Base-by-base conservation (phyloP, 2,113 vertebrate genomes). In the Okapia johnstoni region DNA sequence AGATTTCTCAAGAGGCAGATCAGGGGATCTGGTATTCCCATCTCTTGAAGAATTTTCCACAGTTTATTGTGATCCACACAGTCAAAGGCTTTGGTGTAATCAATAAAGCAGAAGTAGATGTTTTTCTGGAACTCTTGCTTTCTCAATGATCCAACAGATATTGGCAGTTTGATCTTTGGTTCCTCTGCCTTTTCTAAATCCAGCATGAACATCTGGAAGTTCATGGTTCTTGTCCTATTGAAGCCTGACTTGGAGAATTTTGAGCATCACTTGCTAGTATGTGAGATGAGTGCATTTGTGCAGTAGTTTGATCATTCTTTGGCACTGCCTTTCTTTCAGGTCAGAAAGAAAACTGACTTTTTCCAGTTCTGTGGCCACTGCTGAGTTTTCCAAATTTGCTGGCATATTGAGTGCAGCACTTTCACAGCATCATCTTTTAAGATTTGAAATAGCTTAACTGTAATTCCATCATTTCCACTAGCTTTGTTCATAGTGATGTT, bases 141-240 rank as follows among this genome's bases (percentile, higher is more conserved):
- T 66, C n/a, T n/a, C 61, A 5, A n/a, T 19, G 33, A 66, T 66
- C 16, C 16, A 66, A 19, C 33, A 5, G 63, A 66, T n/a, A 16
- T 19, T 66, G 16, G 63, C 33, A 66, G 0, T 66, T 19, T 66
- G 16, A 66, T 66, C 33, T 66, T 33, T 66, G 33, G 63, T 66
- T 66, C 33, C 63, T n/a, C 33, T 66, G 63, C 8, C 33, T 19
- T 66, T 66, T n/a, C 33, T 19, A 66, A 66, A 66, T 19, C 33
- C 63, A 66, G 16, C 16, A n/a, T n/a, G 8, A 19, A n/a, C 8
- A 66, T n/a, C 33, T 5, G 33, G 33, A 66, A n/a, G 17, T 66
- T 66, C 63, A n/a, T 0, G 0, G 33, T 66, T n/a, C 63, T n/a
- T 0, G 16, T 66, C n/a, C 8, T 66, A 10, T 19, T 66, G 8